Conservation (phyloP, 2,888 invertebrate genomes). For the Catocala fraxini region DNA sequence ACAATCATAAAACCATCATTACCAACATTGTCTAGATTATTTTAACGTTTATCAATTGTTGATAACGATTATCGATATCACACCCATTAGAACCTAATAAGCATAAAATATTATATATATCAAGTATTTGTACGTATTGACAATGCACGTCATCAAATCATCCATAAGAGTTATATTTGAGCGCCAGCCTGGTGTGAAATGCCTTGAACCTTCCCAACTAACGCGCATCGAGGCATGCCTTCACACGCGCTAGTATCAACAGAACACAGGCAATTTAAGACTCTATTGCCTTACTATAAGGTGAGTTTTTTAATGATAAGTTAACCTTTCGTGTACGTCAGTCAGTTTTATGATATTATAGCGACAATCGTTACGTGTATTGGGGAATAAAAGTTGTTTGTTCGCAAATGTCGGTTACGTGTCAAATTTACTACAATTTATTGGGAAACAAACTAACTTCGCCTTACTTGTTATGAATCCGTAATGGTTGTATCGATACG, state of each 20-base stretch:
- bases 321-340: slow-evolving; percentile 24
- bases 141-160: slow-evolving; percentile 43
- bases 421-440: slow-evolving; percentile 52
- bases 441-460: slow-evolving; percentile 43
- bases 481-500: slow-evolving; percentile 24
- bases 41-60: too few species aligned
- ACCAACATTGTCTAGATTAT: too few species aligned
- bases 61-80: neutral
- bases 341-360: slow-evolving; percentile 50
- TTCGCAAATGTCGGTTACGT: slow-evolving; percentile 53
- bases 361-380: slow-evolving; percentile 53
- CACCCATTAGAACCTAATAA: slow-evolving; percentile 20
- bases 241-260: slow-evolving; percentile 8
- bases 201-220: slow-evolving; percentile 44
- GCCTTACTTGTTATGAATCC: slow-evolving; percentile 24
- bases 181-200: slow-evolving; percentile 47
- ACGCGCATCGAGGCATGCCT: slow-evolving; percentile 22
- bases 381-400: slow-evolving; percentile 54
- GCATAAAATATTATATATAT: slow-evolving; percentile 25
- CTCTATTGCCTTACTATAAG: slow-evolving; percentile 4
- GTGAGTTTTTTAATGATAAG: slow-evolving; percentile 14
- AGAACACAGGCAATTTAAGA: slow-evolving; percentile 7
- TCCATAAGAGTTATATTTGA: slow-evolving; percentile 36
- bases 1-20: too few species aligned
- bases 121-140: slow-evolving; percentile 19